These are phyloP conservation scores for Poeciliopsis paucimaculata DNA, from an alignment of 2,797 vertebrate species.

Conservation along the genomic window DNA sequence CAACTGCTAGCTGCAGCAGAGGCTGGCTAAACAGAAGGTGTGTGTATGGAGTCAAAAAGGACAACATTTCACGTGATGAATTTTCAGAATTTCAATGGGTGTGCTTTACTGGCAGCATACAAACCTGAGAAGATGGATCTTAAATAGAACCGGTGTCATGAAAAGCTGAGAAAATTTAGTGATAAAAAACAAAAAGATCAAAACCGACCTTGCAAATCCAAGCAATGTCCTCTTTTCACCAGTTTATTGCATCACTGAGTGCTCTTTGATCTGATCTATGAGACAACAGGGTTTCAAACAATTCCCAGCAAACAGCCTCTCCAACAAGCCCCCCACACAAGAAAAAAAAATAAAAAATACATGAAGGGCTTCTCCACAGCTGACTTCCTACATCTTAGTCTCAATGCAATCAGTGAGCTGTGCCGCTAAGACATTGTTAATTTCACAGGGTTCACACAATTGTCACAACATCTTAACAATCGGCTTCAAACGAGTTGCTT, in stretches of 20 bases:
- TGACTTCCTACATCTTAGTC: constrained; percentile 61
- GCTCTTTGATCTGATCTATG: constrained; percentile 43
- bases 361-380: constrained; percentile 66
- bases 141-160: constrained; percentile 31
- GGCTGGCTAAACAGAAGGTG: constrained; percentile 50
- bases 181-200: constrained; percentile 25
- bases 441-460: constrained; percentile 59
- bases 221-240: constrained; percentile 45
- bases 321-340: constrained; percentile 17
- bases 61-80: constrained; percentile 57
- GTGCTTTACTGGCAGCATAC: constrained; percentile 38
- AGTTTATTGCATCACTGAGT: constrained; percentile 38
- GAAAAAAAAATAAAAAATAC: constrained; percentile 24
- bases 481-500: constrained; percentile 42
- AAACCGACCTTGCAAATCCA: constrained; percentile 27
- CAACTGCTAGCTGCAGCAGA: constrained; percentile 67
- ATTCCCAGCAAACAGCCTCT: constrained; percentile 46
- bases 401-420: constrained; percentile 61
- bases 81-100: constrained; percentile 37
- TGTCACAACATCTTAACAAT: constrained; percentile 65
- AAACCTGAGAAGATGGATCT: constrained; percentile 29
- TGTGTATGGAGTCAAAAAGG: constrained; percentile 53
- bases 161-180: constrained; percentile 26
- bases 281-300: constrained; percentile 55
- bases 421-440: constrained; percentile 60